Evolutionary conservation across 37 sponge, comb jelly and placozoan species (phyloP).

Genomic region (Hexactinellida sp.): DNA sequence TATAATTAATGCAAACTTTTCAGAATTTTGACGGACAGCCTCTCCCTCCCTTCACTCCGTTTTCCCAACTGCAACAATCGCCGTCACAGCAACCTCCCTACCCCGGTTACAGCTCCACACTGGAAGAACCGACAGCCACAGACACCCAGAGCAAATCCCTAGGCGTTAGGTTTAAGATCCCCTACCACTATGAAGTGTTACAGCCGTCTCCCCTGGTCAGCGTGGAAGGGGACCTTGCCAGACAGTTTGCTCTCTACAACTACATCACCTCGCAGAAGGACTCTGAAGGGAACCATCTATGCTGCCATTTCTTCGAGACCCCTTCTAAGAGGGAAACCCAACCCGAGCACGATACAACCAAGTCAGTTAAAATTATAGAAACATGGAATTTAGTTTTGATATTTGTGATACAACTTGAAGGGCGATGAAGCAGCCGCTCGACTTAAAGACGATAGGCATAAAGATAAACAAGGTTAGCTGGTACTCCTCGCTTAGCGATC

Average conservation of each 20-base stretch:
- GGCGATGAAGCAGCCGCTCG: not conserved
- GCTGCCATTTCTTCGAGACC: not conserved
- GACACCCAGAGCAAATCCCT: not conserved
- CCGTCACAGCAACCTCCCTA: not conserved
- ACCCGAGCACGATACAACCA: too few relatives aligned
- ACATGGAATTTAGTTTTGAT: too few relatives aligned
- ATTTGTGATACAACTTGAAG: too few relatives aligned
- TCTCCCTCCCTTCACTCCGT: not conserved
- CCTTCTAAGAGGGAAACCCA: too few relatives aligned
- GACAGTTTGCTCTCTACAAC: slow-evolving; percentile 6
- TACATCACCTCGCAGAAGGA: slow-evolving; percentile 12
- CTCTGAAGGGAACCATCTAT: not conserved
- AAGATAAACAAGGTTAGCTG: not conserved
- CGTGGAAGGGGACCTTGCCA: not conserved
- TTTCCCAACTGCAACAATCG: too few relatives aligned
- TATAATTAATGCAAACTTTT: too few relatives aligned
- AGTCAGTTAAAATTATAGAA: too few relatives aligned
- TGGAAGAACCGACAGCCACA: not conserved
- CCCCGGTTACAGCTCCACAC: not conserved
- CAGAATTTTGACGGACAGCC: not conserved
- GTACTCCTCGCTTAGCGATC: not conserved
- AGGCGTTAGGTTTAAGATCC: not conserved
- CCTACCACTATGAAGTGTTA: not conserved
- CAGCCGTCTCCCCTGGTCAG: not conserved
- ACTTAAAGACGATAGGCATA: not conserved